Conservation (phyloP, 2,113 vertebrate species). For the Corvus hawaiiensis region DNA sequence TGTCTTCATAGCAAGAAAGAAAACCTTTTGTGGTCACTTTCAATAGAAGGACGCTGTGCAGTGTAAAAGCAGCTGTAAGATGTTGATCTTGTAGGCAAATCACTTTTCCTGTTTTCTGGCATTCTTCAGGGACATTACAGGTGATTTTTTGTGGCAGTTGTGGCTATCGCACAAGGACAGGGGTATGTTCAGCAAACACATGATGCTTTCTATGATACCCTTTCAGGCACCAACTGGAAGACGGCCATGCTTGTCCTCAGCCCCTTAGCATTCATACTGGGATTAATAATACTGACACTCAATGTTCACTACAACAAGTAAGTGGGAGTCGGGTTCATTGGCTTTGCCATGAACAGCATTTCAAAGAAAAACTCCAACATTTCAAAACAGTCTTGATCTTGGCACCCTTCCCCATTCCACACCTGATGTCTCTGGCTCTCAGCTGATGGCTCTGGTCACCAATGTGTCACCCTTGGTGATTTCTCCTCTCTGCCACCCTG, state of each 20-base stretch:
- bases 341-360: background rate
- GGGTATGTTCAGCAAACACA: background rate
- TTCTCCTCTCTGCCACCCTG: background rate
- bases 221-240: constrained; percentile 83
- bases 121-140: background rate
- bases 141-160: background rate
- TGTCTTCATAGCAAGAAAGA: background rate
- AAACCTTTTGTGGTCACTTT: background rate
- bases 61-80: background rate
- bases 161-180: background rate
- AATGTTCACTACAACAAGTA: constrained; percentile 83
- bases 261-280: constrained; percentile 81
- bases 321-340: background rate
- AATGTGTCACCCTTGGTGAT: background rate
- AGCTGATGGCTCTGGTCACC: background rate
- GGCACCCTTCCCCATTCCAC: background rate
- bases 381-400: background rate
- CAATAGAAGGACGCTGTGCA: background rate
- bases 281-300: constrained; percentile 78
- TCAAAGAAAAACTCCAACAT: background rate
- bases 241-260: constrained; percentile 83
- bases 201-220: background rate
- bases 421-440: background rate
- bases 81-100: background rate
- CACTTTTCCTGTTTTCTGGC: background rate